These are phyloP conservation scores for Luffia ferchaultella DNA, from an alignment of 2,888 invertebrate genomes.

Conservation along the genomic window DNA sequence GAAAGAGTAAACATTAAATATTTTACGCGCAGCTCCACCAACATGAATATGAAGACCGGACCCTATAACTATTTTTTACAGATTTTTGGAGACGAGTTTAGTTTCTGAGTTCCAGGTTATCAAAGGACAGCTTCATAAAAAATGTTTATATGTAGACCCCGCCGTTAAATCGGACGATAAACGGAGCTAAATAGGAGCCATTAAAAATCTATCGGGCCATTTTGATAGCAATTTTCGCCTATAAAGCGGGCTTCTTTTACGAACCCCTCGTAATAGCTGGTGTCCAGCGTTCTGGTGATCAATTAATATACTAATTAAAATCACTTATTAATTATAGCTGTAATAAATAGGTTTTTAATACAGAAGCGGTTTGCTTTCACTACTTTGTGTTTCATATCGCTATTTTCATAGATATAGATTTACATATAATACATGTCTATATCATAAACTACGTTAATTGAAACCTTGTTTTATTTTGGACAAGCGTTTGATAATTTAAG, in stretches of 20 bases:
- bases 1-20: too few relatives aligned
- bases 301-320: not conserved
- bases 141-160: slow-evolving; percentile 13
- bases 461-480: too few relatives aligned
- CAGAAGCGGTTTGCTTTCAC: too few relatives aligned
- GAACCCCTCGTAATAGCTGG: not conserved
- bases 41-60: too few relatives aligned
- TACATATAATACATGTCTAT: too few relatives aligned
- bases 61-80: too few relatives aligned
- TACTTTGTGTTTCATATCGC: too few relatives aligned
- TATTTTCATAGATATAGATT: too few relatives aligned
- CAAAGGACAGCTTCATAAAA: slow-evolving; percentile 9
- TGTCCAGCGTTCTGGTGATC: not conserved
- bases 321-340: not conserved
- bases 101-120: not conserved
- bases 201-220: slow-evolving; percentile 12
- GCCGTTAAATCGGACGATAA: slow-evolving; percentile 15
- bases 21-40: too few relatives aligned
- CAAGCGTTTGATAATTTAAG: too few relatives aligned
- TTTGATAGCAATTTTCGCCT: slow-evolving; percentile 12
- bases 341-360: too few relatives aligned
- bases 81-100: not conserved
- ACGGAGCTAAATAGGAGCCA: slow-evolving; percentile 12
- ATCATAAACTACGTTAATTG: too few relatives aligned
- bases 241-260: slow-evolving; percentile 2